Evolutionary conservation across 2,797 vertebrate species (phyloP).

Genomic region (Gymnothorax javanicus): DNA sequence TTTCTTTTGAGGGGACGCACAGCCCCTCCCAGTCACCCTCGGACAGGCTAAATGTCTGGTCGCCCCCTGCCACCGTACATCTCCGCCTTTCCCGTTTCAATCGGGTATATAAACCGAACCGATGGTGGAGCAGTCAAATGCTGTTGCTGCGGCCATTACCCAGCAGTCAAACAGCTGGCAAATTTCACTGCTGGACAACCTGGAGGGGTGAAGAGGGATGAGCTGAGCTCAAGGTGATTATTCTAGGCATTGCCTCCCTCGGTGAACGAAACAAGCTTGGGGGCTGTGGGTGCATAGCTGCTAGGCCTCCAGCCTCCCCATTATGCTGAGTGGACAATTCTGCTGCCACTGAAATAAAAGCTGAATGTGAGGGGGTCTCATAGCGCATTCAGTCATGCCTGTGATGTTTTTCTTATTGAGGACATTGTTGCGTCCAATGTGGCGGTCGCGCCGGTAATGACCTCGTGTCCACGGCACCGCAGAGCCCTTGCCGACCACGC

Average conservation of each 20-base stretch:
- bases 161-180: slow-evolving; percentile 71
- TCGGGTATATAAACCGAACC: slow-evolving; percentile 45
- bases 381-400: not conserved
- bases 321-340: slow-evolving; percentile 41
- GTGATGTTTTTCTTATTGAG: not conserved
- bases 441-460: not conserved
- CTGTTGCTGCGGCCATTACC: slow-evolving; percentile 64
- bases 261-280: slow-evolving; percentile 26
- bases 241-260: slow-evolving; percentile 48
- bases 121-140: slow-evolving; percentile 69
- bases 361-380: not conserved
- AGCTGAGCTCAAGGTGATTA: slow-evolving; percentile 57
- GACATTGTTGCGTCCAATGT: not conserved
- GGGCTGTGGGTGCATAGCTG: not conserved
- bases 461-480: not conserved
- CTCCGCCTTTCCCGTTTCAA: slow-evolving; percentile 50
- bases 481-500: not conserved
- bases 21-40: slow-evolving; percentile 48
- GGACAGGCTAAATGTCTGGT: slow-evolving; percentile 57
- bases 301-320: slow-evolving; percentile 33
- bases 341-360: not conserved
- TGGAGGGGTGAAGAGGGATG: slow-evolving; percentile 56
- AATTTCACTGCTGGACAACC: slow-evolving; percentile 67
- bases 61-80: slow-evolving; percentile 47
- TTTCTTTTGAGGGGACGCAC: slow-evolving; percentile 33